Conservation (phyloP, 2,797 vertebrate genomes). For the Pteronotus mesoamericanus region DNA sequence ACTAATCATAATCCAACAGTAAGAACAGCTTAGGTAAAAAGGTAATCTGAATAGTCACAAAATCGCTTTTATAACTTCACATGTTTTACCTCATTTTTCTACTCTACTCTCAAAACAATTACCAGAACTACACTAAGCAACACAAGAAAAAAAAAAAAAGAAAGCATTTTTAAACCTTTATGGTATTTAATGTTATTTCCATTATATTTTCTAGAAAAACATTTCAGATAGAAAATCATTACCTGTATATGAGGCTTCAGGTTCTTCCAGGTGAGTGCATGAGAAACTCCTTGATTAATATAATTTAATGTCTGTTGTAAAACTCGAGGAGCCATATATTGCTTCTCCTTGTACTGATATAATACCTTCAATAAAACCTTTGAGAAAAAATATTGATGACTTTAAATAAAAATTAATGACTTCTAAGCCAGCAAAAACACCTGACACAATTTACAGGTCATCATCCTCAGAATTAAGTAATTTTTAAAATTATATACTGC, state of each 20-base stretch:
- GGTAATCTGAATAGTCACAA: neutral
- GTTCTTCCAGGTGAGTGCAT: constrained; percentile 98
- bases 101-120: neutral
- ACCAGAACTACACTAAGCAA: neutral
- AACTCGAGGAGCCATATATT: constrained; percentile 97
- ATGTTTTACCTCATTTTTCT: neutral
- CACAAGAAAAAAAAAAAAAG: neutral
- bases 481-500: neutral
- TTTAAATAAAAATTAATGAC: constrained; percentile 23
- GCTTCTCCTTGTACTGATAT: constrained; percentile 98
- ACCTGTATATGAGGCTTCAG: constrained; percentile 99
- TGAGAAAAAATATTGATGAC: constrained; percentile 44
- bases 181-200: neutral
- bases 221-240: constrained; percentile 58
- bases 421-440: constrained; percentile 4
- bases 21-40: constrained; percentile 6
- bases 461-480: neutral
- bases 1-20: neutral
- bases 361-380: constrained; percentile 98
- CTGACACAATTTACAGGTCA: neutral
- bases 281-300: constrained; percentile 98
- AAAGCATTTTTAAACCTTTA: neutral
- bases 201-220: constrained; percentile 20
- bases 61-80: neutral
- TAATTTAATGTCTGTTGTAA: constrained; percentile 99